Conservation (phyloP, 2,888 invertebrate genomes). For the Trachelus tabidus region DNA sequence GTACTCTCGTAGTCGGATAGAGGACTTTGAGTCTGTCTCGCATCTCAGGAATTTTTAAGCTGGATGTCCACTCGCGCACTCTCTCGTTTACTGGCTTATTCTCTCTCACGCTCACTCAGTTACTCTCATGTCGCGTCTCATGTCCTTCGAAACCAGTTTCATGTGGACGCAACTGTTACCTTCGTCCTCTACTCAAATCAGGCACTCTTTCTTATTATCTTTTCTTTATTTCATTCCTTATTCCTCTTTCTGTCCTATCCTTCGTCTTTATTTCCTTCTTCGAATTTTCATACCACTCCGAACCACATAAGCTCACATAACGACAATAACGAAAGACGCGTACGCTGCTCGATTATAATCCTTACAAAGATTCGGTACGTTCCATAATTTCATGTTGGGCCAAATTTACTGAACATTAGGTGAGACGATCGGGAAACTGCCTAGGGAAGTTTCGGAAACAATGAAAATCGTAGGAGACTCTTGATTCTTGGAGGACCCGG, state of each 20-base stretch:
- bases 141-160: constrained; percentile 63
- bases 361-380: too few species aligned
- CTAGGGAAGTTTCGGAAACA: too few species aligned
- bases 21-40: too few species aligned
- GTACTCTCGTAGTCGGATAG: background rate
- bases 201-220: constrained; percentile 22
- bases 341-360: too few species aligned
- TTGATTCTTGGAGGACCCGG: too few species aligned
- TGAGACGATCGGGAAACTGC: too few species aligned
- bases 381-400: too few species aligned
- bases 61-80: constrained; percentile 20
- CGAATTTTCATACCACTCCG: background rate
- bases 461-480: too few species aligned
- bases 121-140: constrained; percentile 37
- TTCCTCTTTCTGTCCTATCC: background rate
- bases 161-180: constrained; percentile 54
- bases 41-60: constrained; percentile 50
- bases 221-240: constrained; percentile 5
- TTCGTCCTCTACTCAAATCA: constrained; percentile 50
- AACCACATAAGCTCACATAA: background rate
- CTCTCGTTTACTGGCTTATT: background rate
- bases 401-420: too few species aligned
- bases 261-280: background rate
- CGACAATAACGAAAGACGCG: too few species aligned
- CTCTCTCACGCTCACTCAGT: too few species aligned